Percentiles rank a stretch among this genome's conserved stretches.
These are phyloP conservation scores for Drosophila paramelanica DNA, from an alignment of 2,888 invertebrate species.

Conservation along the genomic window DNA sequence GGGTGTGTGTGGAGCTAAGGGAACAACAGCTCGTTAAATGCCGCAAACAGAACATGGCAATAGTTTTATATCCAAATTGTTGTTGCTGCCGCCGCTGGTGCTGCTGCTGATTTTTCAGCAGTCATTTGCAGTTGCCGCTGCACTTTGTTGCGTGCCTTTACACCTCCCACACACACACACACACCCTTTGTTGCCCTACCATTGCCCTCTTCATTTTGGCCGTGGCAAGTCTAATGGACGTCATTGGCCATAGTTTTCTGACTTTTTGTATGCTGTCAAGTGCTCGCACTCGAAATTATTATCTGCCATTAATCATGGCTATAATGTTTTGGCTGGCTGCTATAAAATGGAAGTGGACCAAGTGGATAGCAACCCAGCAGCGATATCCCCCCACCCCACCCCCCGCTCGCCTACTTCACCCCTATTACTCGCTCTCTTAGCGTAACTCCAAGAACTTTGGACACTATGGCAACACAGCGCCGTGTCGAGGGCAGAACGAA, in stretches of 20 bases:
- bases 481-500: slow-evolving; percentile 52
- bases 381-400: not conserved
- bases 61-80: slow-evolving; percentile 64
- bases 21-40: slow-evolving; percentile 65
- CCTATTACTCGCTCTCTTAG: not conserved
- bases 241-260: slow-evolving; percentile 81
- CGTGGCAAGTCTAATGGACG: slow-evolving; percentile 71
- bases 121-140: slow-evolving; percentile 64
- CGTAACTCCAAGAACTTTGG: slow-evolving; percentile 42
- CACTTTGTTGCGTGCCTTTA: slow-evolving; percentile 71
- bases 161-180: slow-evolving; percentile 27
- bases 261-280: slow-evolving; percentile 80
- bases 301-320: slow-evolving; percentile 83
- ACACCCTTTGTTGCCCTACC: not conserved
- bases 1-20: not conserved
- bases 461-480: slow-evolving; percentile 28
- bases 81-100: slow-evolving; percentile 26
- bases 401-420: not conserved
- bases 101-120: slow-evolving; percentile 57
- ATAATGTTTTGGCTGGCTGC: slow-evolving; percentile 80
- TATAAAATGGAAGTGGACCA: slow-evolving; percentile 74
- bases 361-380: slow-evolving; percentile 54
- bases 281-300: slow-evolving; percentile 81
- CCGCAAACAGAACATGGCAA: slow-evolving; percentile 78
- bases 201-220: slow-evolving; percentile 40